Conservation (phyloP, 2,113 vertebrate genomes). For the Azemiops feae region DNA sequence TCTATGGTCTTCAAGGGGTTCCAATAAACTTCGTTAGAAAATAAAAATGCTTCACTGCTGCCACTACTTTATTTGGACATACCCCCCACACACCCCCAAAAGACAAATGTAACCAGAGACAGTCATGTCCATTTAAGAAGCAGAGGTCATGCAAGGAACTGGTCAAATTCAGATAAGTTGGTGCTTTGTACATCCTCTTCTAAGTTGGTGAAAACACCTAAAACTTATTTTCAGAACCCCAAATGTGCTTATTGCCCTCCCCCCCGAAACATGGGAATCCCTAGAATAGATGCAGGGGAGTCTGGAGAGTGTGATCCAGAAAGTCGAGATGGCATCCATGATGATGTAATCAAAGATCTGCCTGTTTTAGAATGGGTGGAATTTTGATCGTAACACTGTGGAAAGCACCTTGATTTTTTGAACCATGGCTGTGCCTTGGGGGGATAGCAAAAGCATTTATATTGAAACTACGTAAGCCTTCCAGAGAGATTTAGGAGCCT, state of each 20-base stretch:
- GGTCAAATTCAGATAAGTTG: not conserved
- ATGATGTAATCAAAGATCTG: not conserved
- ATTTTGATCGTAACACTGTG: not conserved
- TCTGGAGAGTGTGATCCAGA: not conserved
- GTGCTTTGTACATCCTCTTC: not conserved
- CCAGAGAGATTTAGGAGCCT: not conserved
- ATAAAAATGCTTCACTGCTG: not conserved
- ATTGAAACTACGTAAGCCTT: not conserved
- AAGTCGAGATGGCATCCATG: not conserved
- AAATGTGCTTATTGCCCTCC: not conserved
- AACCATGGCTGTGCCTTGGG: not conserved
- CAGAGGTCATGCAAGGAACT: not conserved
- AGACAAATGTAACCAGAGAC: not conserved
- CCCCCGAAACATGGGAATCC: not conserved
- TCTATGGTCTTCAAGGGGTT: not conserved
- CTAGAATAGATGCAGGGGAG: not conserved
- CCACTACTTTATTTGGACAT: not conserved
- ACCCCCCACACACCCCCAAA: fast-evolving
- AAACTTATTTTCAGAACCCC: not conserved
- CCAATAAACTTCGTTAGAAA: not conserved
- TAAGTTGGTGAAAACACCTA: not conserved
- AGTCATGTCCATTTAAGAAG: not conserved
- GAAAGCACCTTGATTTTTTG: not conserved
- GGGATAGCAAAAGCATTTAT: not conserved
- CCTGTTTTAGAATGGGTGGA: not conserved